These are phyloP conservation scores for Nothocercus julius DNA, from an alignment of 2,113 vertebrate genomes.

Conservation along the genomic window DNA sequence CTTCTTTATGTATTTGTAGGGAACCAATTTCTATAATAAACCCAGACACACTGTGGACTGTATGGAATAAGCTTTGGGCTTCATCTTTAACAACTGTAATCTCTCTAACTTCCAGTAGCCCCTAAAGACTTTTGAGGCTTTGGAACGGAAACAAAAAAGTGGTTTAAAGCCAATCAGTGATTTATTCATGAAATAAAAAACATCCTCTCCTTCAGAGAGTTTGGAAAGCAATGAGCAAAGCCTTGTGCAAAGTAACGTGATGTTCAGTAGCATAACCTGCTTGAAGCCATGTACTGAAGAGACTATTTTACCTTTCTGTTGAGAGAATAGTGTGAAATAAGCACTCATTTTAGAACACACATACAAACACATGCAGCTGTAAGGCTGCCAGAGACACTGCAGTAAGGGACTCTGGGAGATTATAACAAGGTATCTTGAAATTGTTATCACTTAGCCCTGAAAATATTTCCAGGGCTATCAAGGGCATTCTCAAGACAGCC, in stretches of 20 bases:
- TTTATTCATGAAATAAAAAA: background rate
- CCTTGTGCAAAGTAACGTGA: background rate
- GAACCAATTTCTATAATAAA: background rate
- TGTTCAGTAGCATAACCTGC: background rate
- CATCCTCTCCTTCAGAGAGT: background rate
- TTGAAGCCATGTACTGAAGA: background rate
- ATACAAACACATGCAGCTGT: background rate
- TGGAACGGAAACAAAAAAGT: background rate
- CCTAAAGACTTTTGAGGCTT: background rate
- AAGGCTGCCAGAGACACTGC: background rate
- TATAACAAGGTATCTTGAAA: background rate
- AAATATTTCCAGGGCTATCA: background rate
- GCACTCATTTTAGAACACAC: background rate
- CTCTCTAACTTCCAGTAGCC: background rate
- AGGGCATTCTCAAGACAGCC: background rate
- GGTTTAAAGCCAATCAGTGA: background rate
- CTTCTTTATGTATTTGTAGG: background rate
- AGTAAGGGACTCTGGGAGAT: background rate
- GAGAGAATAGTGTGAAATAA: background rate
- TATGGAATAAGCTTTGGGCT: background rate
- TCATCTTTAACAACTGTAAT: background rate
- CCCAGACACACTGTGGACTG: no score
- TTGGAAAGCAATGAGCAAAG: background rate
- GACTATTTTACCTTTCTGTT: background rate
- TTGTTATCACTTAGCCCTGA: background rate